Conservation (phyloP, 2,797 vertebrate genomes). For the Erpetoichthys calabaricus region DNA sequence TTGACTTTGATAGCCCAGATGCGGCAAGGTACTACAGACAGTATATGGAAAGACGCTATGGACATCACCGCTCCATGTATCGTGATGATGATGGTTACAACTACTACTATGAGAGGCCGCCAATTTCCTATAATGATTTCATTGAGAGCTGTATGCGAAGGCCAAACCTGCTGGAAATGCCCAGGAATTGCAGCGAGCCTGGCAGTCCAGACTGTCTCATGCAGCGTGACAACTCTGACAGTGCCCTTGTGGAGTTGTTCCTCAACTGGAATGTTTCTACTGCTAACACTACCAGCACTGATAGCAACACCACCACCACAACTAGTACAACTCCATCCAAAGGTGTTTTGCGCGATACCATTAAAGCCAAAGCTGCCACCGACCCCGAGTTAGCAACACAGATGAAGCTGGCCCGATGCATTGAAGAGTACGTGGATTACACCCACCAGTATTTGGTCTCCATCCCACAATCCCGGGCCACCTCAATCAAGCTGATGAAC, state of each 20-base stretch:
- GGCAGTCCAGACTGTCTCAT: not conserved
- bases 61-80: slow-evolving; percentile 27
- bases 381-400: slow-evolving; percentile 46
- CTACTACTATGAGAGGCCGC: slow-evolving; percentile 35
- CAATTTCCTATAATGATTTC: slow-evolving; percentile 36
- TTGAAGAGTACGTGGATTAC: slow-evolving; percentile 36
- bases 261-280: too few relatives aligned
- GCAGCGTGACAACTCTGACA: too few relatives aligned
- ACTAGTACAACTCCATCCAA: too few relatives aligned
- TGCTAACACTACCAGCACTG: too few relatives aligned
- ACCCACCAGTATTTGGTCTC: slow-evolving; percentile 26
- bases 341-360: too few relatives aligned
- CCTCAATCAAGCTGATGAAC: too few relatives aligned
- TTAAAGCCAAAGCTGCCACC: slow-evolving; percentile 11
- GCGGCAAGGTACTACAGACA: slow-evolving; percentile 54
- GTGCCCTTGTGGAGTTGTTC: too few relatives aligned
- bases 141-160: slow-evolving; percentile 46
- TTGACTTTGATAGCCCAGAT: slow-evolving; percentile 37
- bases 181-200: too few relatives aligned
- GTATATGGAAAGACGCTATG: slow-evolving; percentile 49
- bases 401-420: slow-evolving; percentile 36
- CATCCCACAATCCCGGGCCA: too few relatives aligned
- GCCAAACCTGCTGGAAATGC: slow-evolving; percentile 27
- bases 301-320: too few relatives aligned
- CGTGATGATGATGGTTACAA: slow-evolving; percentile 36